Base-by-base conservation (phyloP, 1,140 invertebrate species). In the Tachypleus tridentatus region DNA sequence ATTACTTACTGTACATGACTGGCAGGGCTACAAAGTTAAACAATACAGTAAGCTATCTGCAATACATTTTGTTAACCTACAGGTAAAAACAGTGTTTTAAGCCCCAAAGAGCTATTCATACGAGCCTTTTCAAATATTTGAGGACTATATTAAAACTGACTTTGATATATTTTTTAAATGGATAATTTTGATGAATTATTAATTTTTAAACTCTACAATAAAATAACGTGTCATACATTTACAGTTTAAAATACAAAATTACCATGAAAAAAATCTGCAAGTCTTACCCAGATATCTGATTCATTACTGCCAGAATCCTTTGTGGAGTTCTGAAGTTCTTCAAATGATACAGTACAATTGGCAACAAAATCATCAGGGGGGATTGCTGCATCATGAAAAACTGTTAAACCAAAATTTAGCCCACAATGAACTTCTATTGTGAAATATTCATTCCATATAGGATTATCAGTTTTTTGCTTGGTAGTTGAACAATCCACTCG, bases 311-410 rank as follows among this genome's bases (percentile, higher is more conserved):
- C 68, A 63, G 72, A 65, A 74, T 70, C 67, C 74, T 77, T 64
- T 72, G 73, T 64, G 51, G 64, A 71, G 49, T 87, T 84, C 72
- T 91, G 83, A 58, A 99, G 81, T 77, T 98, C 92, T 75, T 97
- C 94, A 78, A 99, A 95, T 62, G 90, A 85, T 73, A 99, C 89
- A 71, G 84, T 90, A 80, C 92, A 97, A 78, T 98, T 98, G 67
- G 97, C 96, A 65, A 99, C 94, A 83, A 99, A 99, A 76, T 95
- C 93, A 74, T 89, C 87, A 49, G 95, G 93, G 68, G 94, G 93
- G 73, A 99, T 88, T 56, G 95, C 93, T 69, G 95, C 93, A 84
- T 98, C 93, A 78, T 99, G 96, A 81, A 99, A 99, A 71, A 99
- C 92, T 51, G 96, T 98, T 73, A 99, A 85, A 66, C 91, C 93